A percentile compares a stretch with the other conserved stretches of the same genome.
Evolutionary conservation across 2,113 vertebrate species (phyloP).

Genomic region (Echinops telfairi): DNA sequence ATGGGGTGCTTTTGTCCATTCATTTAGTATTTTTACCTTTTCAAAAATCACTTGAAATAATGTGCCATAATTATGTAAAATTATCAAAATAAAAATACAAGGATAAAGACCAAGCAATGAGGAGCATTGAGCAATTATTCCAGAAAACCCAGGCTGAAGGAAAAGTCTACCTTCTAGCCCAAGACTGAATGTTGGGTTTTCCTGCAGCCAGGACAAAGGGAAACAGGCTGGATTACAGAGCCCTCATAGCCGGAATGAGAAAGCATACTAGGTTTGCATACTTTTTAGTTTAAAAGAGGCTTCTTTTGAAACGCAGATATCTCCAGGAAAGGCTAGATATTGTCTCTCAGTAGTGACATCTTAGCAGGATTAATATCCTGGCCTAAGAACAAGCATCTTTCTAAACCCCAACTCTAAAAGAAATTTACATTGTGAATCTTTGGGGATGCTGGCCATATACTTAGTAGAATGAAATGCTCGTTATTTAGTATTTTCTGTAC

Average conservation of each 20-base stretch:
- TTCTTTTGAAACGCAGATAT: constrained; percentile 10
- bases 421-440: constrained; percentile 23
- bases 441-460: neutral
- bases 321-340: neutral
- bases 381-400: neutral
- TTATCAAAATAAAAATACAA: constrained; percentile 60
- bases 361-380: neutral
- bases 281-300: neutral
- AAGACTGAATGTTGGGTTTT: constrained; percentile 49
- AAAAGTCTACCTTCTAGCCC: constrained; percentile 29
- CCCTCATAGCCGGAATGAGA: neutral
- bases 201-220: neutral
- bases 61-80: constrained; percentile 59
- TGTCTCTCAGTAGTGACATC: neutral
- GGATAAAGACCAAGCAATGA: neutral
- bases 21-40: constrained; percentile 43
- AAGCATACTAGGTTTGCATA: neutral
- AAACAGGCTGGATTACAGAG: neutral
- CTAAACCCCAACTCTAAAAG: neutral
- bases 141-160: neutral
- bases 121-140: constrained; percentile 7
- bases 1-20: constrained; percentile 45
- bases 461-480: constrained; percentile 50
- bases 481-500: neutral
- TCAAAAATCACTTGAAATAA: constrained; percentile 60